Evolutionary conservation across 2,888 invertebrate species (phyloP).

Genomic region (Rotaria macrura): DNA sequence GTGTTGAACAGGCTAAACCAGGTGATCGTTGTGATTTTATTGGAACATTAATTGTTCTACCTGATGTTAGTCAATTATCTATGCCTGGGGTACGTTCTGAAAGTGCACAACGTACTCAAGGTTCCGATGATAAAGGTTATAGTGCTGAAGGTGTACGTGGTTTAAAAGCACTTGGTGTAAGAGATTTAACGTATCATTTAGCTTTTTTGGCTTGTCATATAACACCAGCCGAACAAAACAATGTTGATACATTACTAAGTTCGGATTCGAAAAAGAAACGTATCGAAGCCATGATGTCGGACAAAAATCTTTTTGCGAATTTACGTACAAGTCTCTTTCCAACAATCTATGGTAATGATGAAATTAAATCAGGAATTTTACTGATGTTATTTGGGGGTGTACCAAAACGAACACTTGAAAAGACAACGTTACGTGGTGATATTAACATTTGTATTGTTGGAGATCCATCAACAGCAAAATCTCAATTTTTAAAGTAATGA

Average conservation of each 20-base stretch:
- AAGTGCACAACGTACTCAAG: constrained; percentile 37
- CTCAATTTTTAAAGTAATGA: constrained; percentile 69
- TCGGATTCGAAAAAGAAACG: constrained; percentile 70
- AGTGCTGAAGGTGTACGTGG: constrained; percentile 69
- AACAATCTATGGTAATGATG: constrained; percentile 85
- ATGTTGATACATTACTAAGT: constrained; percentile 78
- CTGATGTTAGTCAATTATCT: constrained; percentile 77
- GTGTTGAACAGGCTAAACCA: constrained; percentile 87
- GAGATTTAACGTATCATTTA: constrained; percentile 73
- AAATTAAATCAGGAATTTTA: constrained; percentile 75
- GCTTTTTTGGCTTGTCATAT: constrained; percentile 80
- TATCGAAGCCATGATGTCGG: constrained; percentile 90
- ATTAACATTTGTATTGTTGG: constrained; percentile 95
- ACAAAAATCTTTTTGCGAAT: constrained; percentile 74
- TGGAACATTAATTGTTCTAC: constrained; percentile 88
- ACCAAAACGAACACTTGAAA: constrained; percentile 78
- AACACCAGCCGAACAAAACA: constrained; percentile 62
- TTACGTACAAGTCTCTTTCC: constrained; percentile 83
- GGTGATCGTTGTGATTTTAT: constrained; percentile 78
- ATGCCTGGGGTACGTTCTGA: constrained; percentile 57
- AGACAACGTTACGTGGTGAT: constrained; percentile 83
- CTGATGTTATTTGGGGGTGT: constrained; percentile 95
- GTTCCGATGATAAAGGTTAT: constrained; percentile 53
- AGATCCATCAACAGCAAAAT: constrained; percentile 96
- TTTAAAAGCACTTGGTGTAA: constrained; percentile 70